A percentile compares a stretch with the other conserved stretches of the same genome.
These are phyloP conservation scores for Cherax destructor DNA, from an alignment of 1,140 invertebrate genomes.

Conservation along the genomic window DNA sequence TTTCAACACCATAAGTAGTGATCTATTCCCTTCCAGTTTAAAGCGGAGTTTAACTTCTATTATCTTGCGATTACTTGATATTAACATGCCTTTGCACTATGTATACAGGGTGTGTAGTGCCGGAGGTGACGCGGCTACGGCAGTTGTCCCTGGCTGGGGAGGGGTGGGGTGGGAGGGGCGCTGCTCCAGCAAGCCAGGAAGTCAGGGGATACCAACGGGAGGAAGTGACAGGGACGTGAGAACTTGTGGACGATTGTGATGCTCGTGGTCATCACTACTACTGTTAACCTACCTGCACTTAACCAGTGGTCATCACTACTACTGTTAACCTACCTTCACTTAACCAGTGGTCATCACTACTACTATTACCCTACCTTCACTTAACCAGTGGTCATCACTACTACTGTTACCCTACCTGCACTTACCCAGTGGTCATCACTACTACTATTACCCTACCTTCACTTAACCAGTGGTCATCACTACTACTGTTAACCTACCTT, in stretches of 20 bases:
- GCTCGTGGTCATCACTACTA: background rate
- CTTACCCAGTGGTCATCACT: background rate
- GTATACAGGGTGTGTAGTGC: too few relatives aligned
- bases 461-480: background rate
- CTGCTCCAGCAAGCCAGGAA: background rate
- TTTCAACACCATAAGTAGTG: too few relatives aligned
- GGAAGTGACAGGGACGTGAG: slow-evolving; percentile 13
- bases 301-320: background rate
- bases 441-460: background rate
- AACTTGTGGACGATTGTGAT: slow-evolving; percentile 22
- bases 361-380: background rate
- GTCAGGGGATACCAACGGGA: background rate
- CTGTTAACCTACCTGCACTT: background rate
- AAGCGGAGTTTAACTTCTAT: too few relatives aligned
- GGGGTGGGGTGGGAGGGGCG: background rate
- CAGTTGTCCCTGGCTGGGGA: background rate
- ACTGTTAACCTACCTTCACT: background rate
- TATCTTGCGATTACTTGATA: too few relatives aligned
- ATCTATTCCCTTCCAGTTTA: too few relatives aligned
- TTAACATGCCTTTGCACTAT: too few relatives aligned
- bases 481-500: background rate
- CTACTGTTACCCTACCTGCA: background rate
- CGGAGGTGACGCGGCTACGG: too few relatives aligned
- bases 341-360: background rate
- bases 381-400: background rate